phyloP scores from a whole-genome alignment of 2,113 vertebrate genomes.

The Drymodes brunneopygia region DNA sequence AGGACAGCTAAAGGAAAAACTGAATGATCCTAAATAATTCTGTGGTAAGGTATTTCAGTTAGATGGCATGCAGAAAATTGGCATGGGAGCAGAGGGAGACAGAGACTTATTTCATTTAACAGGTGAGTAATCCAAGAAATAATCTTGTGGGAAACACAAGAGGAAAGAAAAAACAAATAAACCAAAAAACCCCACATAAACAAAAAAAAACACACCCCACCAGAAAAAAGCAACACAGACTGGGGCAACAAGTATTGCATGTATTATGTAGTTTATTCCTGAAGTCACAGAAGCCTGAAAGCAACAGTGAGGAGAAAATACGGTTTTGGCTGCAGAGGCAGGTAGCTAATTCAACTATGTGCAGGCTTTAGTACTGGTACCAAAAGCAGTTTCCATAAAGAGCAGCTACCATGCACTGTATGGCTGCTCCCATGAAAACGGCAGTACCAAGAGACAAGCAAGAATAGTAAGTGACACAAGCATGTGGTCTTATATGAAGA shows the following conservation, averaged over 20 bases:
- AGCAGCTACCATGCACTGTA: background rate
- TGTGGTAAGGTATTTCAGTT: background rate
- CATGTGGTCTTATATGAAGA: background rate
- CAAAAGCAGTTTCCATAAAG: background rate
- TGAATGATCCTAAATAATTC: background rate
- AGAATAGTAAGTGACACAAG: background rate
- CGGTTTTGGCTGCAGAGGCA: background rate
- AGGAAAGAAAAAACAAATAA: too few relatives aligned
- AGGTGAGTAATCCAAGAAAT: background rate
- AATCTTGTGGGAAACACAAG: background rate
- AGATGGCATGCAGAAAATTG: background rate
- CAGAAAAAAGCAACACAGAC: background rate
- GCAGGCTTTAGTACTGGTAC: background rate
- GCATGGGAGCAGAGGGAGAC: background rate
- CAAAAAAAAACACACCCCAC: background rate
- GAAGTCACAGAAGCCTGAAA: background rate
- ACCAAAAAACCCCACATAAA: background rate
- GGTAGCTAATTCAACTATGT: background rate
- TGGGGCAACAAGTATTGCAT: background rate
- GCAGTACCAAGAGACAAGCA: background rate
- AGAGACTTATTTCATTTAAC: background rate
- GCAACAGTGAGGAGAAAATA: background rate
- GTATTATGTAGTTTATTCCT: background rate
- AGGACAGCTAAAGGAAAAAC: background rate
- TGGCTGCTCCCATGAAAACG: background rate